Evolutionary conservation across 2,797 vertebrate species (phyloP), one percentile per base, ranked within the genome.

Genomic region (Hydrolagus colliei): DNA sequence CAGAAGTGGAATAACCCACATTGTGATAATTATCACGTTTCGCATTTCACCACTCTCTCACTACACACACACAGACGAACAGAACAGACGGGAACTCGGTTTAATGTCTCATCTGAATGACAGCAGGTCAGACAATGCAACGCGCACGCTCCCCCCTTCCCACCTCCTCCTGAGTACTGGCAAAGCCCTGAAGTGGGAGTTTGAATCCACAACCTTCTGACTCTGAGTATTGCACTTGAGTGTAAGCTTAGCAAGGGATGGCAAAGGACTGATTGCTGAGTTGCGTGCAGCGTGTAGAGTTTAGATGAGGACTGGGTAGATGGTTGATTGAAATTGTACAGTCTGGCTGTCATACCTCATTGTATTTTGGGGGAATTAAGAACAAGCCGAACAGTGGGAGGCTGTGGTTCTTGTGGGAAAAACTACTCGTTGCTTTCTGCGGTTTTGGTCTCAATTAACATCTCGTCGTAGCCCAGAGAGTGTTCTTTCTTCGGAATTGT

Each of bases 241-340:
- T 52, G 41, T 52, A 3, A 52, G 41, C 41, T 52, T 52, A 52
- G 41, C 41, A 3, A 52, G 41, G 41, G 41, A 63, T 63, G 78
- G 35, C 35, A 63, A 67, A 63, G 22, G 9, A 35, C 32, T 22
- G 22, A 63, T 9, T 67, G 65, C 35, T 80, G 78, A 80, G 35
- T 80, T 67, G 67, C 67, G 78, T 52, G 62, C 65, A 62, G 78
- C 62, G 4, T 16, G n/a, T 80, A 80, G 65, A 63, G 78, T 67
- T 63, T 35, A 65, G 78, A 27, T 80, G 35, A 32, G 4, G 78
- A 65, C 78, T 80, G 14, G 27, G 67, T 80, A 80, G 67, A 80
- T 84, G 71, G 67, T 67, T 84, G 65, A 68, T 14, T 84, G 67
- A 84, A 71, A 27, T 68, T 10, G 2, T 84, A 35, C 9, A 18